Evolutionary conservation across 2,113 vertebrate genomes (phyloP).

Genomic region (Zosterops pallidus): DNA sequence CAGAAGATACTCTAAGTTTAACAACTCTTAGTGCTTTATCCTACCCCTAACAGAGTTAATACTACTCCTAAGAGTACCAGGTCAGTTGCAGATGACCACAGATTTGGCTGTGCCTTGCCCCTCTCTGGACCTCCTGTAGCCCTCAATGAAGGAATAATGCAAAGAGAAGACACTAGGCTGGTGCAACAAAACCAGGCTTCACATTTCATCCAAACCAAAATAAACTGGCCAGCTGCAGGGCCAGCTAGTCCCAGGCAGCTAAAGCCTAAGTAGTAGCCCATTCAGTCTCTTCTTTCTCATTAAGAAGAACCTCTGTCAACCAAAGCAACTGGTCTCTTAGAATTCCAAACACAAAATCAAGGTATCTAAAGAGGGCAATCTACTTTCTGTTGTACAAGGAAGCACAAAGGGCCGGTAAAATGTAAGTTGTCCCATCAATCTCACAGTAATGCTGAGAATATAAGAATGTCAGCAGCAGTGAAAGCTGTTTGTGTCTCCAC

Average conservation of each 20-base stretch:
- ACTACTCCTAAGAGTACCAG: not conserved
- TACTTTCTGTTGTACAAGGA: not conserved
- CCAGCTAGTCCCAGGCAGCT: not conserved
- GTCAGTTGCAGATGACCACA: fast-evolving
- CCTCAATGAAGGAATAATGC: not conserved
- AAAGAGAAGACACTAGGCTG: not conserved
- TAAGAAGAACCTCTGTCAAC: not conserved
- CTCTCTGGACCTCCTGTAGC: not conserved
- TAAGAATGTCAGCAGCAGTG: not conserved
- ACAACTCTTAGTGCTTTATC: not conserved
- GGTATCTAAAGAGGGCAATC: not conserved
- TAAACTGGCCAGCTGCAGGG: not conserved
- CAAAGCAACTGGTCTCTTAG: not conserved
- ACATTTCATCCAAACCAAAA: not conserved
- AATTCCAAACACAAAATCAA: not conserved
- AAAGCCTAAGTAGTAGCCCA: not conserved
- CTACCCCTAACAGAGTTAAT: not conserved
- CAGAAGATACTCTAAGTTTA: not conserved
- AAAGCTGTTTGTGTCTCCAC: not conserved
- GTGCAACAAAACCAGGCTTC: not conserved
- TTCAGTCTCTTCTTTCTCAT: not conserved
- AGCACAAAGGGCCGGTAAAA: not conserved
- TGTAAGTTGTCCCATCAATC: not conserved
- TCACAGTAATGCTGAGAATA: not conserved
- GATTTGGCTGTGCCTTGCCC: not conserved